These are phyloP conservation scores for Scylla paramamosain DNA, from an alignment of 1,140 invertebrate species.

Conservation along the genomic window DNA sequence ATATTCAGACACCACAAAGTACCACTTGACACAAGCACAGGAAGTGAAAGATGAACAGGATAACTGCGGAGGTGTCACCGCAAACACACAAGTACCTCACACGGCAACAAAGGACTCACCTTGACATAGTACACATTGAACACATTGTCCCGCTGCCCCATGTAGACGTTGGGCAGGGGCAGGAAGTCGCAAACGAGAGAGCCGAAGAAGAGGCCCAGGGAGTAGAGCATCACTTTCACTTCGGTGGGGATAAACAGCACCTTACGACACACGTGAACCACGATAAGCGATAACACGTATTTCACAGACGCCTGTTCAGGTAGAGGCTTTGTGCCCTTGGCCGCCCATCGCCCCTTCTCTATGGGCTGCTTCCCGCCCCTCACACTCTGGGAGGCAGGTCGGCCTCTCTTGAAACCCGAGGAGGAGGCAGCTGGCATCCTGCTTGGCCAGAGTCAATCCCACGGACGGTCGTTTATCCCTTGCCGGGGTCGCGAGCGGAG, in stretches of 20 bases:
- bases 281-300: conserved; percentile 89
- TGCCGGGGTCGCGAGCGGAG: conserved; percentile 12
- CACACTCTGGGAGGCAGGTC: background rate
- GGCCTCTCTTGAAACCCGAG: conserved; percentile 24
- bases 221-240: conserved; percentile 92
- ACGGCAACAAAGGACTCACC: conserved; percentile 80
- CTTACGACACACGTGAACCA: conserved; percentile 93
- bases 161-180: conserved; percentile 89
- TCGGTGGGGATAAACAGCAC: conserved; percentile 90
- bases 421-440: conserved; percentile 48
- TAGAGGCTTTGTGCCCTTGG: conserved; percentile 85
- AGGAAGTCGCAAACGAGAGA: conserved; percentile 92
- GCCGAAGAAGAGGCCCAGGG: conserved; percentile 89
- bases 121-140: conserved; percentile 97
- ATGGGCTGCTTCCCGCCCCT: conserved; percentile 61
- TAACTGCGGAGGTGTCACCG: too few species aligned
- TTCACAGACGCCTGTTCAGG: conserved; percentile 89
- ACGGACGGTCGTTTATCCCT: background rate
- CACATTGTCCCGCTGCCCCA: conserved; percentile 92
- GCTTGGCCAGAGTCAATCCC: conserved; percentile 6
- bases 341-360: conserved; percentile 75
- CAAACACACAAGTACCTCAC: too few species aligned
- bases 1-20: too few species aligned
- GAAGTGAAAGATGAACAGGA: too few species aligned
- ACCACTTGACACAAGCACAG: too few species aligned